Evolutionary conservation across 2,113 vertebrate genomes (phyloP).

Genomic region (Seriola quinqueradiata): DNA sequence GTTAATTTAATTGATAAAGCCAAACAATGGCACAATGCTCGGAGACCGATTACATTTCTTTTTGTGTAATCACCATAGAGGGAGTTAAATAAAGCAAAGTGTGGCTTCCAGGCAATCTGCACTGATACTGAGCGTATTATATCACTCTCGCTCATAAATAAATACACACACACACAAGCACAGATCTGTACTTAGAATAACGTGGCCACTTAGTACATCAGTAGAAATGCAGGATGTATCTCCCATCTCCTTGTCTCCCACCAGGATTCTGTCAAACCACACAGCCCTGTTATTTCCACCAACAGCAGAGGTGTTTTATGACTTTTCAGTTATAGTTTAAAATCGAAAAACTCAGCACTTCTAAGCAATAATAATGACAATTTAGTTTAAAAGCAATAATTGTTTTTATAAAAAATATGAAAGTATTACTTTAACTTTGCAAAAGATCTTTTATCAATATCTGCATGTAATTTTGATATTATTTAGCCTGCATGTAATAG

Average conservation of each 20-base stretch:
- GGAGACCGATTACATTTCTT: constrained; percentile 76
- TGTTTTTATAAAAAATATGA: not conserved
- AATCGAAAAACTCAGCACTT: not conserved
- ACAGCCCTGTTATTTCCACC: constrained; percentile 10
- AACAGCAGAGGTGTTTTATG: not conserved
- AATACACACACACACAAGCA: constrained; percentile 32
- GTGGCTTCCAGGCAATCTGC: constrained; percentile 69
- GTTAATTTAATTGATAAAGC: constrained; percentile 84
- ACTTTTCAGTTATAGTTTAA: not conserved
- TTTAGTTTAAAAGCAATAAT: not conserved
- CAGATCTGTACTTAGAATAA: constrained; percentile 37
- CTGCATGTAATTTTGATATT: not conserved
- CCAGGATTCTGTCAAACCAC: constrained; percentile 1
- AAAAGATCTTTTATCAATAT: not conserved
- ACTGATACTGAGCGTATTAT: constrained; percentile 41
- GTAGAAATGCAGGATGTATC: not conserved
- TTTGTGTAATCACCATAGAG: constrained; percentile 77
- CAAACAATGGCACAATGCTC: constrained; percentile 78
- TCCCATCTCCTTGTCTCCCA: constrained; percentile 9
- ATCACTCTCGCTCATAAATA: constrained; percentile 40
- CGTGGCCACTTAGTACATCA: constrained; percentile 31
- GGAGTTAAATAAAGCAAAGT: constrained; percentile 75
- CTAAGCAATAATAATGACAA: too few species aligned
- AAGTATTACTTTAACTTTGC: not conserved
- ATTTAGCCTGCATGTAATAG: not conserved